A percentile compares a stretch with the other conserved stretches of the same genome.
phyloP scores from a whole-genome alignment of 2,888 invertebrate species.

The Zaprionus lineosus region DNA sequence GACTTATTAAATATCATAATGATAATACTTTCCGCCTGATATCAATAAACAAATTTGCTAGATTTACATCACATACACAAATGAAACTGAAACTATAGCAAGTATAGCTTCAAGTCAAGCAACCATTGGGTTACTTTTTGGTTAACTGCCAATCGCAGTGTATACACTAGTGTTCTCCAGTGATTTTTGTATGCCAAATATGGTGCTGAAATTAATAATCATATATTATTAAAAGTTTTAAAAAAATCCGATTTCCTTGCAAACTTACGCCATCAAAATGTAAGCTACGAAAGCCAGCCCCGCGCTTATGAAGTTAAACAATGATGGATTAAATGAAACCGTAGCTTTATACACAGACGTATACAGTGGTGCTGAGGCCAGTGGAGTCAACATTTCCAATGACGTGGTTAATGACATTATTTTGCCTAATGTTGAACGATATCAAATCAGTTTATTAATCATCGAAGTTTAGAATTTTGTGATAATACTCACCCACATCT shows the following conservation, averaged over 20 bases:
- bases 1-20: too few species aligned
- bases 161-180: constrained; percentile 69
- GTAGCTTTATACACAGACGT: constrained; percentile 85
- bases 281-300: constrained; percentile 83
- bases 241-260: not conserved
- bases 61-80: constrained; percentile 38
- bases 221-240: not conserved
- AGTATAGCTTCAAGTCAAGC: not conserved
- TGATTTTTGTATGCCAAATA: constrained; percentile 81
- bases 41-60: not conserved
- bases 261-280: constrained; percentile 84
- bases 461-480: not conserved
- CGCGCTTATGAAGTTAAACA: constrained; percentile 85
- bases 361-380: constrained; percentile 86
- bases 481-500: constrained; percentile 81
- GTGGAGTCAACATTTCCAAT: constrained; percentile 86
- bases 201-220: constrained; percentile 61
- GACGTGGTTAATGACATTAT: constrained; percentile 88
- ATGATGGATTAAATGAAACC: constrained; percentile 84
- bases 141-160: constrained; percentile 79
- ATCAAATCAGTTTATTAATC: not conserved
- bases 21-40: not conserved
- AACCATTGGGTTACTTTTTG: too few species aligned
- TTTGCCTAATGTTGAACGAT: constrained; percentile 83
- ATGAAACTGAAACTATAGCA: constrained; percentile 5